Conservation (phyloP, 2,888 invertebrate species). For the Adelognathus sp. region DNA sequence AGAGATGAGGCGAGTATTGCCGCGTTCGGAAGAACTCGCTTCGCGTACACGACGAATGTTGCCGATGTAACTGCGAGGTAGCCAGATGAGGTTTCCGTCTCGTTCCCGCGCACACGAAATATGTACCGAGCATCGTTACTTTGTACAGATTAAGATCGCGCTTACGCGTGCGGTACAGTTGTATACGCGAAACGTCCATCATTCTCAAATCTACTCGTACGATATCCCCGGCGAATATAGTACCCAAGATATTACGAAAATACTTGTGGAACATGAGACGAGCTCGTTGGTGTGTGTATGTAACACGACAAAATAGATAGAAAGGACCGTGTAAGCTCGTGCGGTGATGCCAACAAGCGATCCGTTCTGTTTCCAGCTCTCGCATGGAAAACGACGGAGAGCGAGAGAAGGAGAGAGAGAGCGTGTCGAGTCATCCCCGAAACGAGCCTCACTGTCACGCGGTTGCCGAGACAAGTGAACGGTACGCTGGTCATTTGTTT, state of each 20-base stretch:
- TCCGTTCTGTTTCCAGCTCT: conserved; percentile 24
- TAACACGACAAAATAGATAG: conserved; percentile 38
- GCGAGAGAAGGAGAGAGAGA: too few species aligned
- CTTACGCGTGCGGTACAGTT: conserved; percentile 15
- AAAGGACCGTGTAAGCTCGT: conserved; percentile 10
- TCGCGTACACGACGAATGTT: background rate
- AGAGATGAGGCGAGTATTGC: conserved; percentile 21
- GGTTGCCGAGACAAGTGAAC: conserved; percentile 62
- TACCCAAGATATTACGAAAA: conserved; percentile 44
- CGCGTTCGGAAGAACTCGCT: conserved; percentile 21
- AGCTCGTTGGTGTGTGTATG: background rate
- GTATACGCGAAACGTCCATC: conserved; percentile 41
- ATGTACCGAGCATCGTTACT: conserved; percentile 33
- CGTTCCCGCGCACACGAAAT: conserved; percentile 14
- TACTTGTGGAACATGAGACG: conserved; percentile 39
- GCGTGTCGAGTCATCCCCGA: conserved; percentile 53
- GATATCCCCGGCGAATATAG: background rate
- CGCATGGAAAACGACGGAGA: conserved; percentile 28
- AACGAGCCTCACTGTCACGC: conserved; percentile 58
- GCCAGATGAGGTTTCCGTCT: conserved; percentile 1
- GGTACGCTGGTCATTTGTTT: conserved; percentile 66
- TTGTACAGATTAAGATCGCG: conserved; percentile 47
- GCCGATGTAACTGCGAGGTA: conserved; percentile 41
- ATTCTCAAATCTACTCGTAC: background rate
- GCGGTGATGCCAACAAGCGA: conserved; percentile 47